A percentile compares a stretch with the other conserved stretches of the same genome.
Evolutionary conservation across 2,113 vertebrate genomes (phyloP).

Genomic region (Dolichotis patagonum): DNA sequence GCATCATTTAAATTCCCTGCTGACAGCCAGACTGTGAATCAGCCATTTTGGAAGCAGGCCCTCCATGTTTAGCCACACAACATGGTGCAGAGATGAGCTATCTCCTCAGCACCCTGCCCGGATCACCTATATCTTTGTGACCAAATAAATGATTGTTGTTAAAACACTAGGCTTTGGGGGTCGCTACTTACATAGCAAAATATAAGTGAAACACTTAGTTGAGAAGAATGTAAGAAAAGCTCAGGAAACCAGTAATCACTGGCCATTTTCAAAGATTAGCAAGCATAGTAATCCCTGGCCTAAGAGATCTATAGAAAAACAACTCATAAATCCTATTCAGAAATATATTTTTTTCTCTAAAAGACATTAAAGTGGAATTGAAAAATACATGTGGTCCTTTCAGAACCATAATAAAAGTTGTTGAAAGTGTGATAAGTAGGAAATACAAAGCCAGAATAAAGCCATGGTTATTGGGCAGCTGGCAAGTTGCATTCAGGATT

Average conservation of each 20-base stretch:
- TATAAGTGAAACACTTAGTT: not conserved
- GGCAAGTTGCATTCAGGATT: not conserved
- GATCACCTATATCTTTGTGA: not conserved
- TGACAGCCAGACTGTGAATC: not conserved
- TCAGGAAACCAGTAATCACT: conserved; percentile 7
- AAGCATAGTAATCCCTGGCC: not conserved
- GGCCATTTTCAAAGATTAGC: not conserved
- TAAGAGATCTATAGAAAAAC: not conserved
- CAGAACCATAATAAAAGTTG: not conserved
- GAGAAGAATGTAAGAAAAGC: not conserved
- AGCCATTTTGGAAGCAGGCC: not conserved
- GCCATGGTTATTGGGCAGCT: not conserved
- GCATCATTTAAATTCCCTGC: not conserved
- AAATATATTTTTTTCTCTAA: not conserved
- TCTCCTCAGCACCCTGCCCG: not conserved
- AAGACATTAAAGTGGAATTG: not conserved
- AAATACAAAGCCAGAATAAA: not conserved
- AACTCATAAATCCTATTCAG: not conserved
- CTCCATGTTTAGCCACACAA: not conserved
- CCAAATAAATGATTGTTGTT: not conserved
- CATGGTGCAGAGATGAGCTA: not conserved
- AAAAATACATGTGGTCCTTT: not conserved
- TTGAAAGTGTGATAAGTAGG: not conserved
- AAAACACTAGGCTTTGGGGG: not conserved
- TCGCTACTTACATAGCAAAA: not conserved